phyloP scores from a whole-genome alignment of 2,888 invertebrate genomes.

The Oegoconia quadripuncta region DNA sequence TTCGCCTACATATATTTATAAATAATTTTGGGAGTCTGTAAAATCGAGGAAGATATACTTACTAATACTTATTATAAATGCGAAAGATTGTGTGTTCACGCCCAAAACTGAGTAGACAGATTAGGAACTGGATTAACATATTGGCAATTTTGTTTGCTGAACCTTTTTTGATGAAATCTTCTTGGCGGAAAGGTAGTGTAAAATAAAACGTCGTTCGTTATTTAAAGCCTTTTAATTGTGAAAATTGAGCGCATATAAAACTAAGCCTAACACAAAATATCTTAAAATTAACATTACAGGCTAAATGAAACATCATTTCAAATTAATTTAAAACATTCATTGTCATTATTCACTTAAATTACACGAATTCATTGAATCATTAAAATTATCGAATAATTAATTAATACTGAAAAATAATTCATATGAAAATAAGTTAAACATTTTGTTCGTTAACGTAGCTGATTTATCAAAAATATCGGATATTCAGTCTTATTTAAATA shows the following conservation, averaged over 20 bases:
- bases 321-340: constrained; percentile 29
- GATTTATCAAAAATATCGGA: constrained; percentile 24
- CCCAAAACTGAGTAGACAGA: too few species aligned
- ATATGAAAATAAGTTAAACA: constrained; percentile 22
- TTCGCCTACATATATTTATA: too few species aligned
- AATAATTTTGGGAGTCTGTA: too few species aligned
- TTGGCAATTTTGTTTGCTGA: too few species aligned
- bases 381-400: constrained; percentile 14
- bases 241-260: constrained; percentile 71
- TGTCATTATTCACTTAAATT: constrained; percentile 29
- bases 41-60: too few species aligned
- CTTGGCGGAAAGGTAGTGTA: neutral
- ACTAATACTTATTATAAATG: too few species aligned
- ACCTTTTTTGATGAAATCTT: neutral
- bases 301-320: constrained; percentile 37
- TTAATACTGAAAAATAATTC: constrained; percentile 22
- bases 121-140: too few species aligned
- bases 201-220: neutral
- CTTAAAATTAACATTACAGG: constrained; percentile 27
- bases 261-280: constrained; percentile 53
- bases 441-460: constrained; percentile 2
- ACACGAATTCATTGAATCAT: constrained; percentile 25
- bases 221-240: constrained; percentile 72
- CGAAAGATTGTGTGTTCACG: too few species aligned
- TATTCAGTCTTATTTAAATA: constrained; percentile 38